Evolutionary conservation across 2,888 invertebrate genomes (phyloP).

Genomic region (Hofmannophila pseudospretella): DNA sequence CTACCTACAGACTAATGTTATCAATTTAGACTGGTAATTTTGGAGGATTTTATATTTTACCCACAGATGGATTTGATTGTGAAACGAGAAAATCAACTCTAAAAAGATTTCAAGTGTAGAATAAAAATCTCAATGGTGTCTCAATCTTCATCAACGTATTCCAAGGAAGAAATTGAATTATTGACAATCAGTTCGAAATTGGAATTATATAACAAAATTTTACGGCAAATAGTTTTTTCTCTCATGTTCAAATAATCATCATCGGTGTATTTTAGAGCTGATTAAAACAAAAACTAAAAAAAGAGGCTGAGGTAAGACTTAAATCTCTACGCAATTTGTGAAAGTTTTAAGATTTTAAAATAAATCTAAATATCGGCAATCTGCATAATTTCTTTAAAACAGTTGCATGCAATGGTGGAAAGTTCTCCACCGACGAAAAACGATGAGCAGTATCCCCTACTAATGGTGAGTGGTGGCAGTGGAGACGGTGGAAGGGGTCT

Average conservation of each 20-base stretch:
- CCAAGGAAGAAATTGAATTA: not conserved
- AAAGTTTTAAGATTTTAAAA: no score
- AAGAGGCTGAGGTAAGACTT: not conserved
- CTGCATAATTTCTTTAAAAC: not conserved
- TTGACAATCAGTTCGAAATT: conserved; percentile 31
- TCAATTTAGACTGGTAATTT: no score
- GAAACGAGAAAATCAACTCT: no score
- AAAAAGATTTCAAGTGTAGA: no score
- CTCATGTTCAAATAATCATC: no score
- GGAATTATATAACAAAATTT: conserved; percentile 37
- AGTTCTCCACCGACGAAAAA: conserved; percentile 31
- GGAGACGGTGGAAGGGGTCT: conserved; percentile 26
- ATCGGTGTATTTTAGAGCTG: not conserved
- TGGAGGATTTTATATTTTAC: no score
- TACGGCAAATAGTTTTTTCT: conserved; percentile 13
- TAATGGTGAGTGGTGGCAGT: conserved; percentile 50
- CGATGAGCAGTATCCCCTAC: conserved; percentile 55
- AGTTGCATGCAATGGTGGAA: conserved; percentile 35
- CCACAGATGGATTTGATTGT: no score
- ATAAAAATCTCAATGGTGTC: no score
- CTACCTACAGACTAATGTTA: no score
- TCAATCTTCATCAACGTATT: no score
- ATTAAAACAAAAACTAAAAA: not conserved
- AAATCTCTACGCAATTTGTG: no score
- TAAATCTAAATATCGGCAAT: no score